Conservation (phyloP, 2,888 invertebrate genomes). For the Drosophila helvetica region DNA sequence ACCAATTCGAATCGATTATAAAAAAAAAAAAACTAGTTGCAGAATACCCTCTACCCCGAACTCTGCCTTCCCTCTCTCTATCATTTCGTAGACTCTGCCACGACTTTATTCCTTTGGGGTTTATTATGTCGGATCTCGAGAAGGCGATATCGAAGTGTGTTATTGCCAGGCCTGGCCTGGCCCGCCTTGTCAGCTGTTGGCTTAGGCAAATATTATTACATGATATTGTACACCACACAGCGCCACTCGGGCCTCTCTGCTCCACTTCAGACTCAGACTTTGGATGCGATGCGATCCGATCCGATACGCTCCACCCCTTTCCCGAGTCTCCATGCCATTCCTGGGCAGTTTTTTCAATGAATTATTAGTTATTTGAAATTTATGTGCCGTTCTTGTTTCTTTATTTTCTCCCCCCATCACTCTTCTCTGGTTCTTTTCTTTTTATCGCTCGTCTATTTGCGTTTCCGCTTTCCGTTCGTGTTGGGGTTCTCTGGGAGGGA, state of each 20-base stretch:
- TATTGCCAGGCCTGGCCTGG: constrained; percentile 43
- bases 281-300: background rate
- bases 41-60: background rate
- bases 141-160: constrained; percentile 37
- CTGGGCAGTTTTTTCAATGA: constrained; percentile 60
- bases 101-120: constrained; percentile 36
- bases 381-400: constrained; percentile 58
- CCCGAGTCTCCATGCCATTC: background rate
- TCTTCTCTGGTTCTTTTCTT: constrained; percentile 23
- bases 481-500: constrained; percentile 41
- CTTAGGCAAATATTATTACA: constrained; percentile 74
- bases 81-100: constrained; percentile 1
- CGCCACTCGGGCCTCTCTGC: constrained; percentile 14
- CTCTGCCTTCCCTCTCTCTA: background rate
- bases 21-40: background rate
- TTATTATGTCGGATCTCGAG: constrained; percentile 34
- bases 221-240: constrained; percentile 46
- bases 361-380: constrained; percentile 73
- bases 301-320: background rate
- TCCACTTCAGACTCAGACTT: constrained; percentile 1
- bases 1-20: no score
- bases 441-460: constrained; percentile 74
- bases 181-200: constrained; percentile 67
- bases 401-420: constrained; percentile 7
- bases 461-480: constrained; percentile 71